These are phyloP conservation scores for Corythornis vintsioides DNA, from an alignment of 2,113 vertebrate genomes.

Conservation along the genomic window DNA sequence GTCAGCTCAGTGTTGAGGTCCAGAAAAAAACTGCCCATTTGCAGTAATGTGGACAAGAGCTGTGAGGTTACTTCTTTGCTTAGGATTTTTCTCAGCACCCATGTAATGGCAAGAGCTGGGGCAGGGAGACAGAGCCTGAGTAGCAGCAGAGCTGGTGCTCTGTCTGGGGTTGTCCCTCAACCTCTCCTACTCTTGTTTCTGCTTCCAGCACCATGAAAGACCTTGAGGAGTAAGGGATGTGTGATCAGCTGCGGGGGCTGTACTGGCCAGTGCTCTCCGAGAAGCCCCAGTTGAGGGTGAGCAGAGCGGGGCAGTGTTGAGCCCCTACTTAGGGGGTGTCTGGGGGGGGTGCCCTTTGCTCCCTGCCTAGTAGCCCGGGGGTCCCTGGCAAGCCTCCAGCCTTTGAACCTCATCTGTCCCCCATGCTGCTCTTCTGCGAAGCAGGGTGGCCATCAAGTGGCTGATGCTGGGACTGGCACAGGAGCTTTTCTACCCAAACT, in stretches of 20 bases:
- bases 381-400: not conserved
- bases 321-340: fast-evolving
- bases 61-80: not conserved
- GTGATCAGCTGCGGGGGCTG: not conserved
- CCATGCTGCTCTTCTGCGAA: not conserved
- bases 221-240: not conserved
- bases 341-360: not conserved
- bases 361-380: not conserved
- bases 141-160: no score
- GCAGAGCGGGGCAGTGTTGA: not conserved
- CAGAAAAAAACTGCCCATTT: fast-evolving
- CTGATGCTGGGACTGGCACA: not conserved
- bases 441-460: slow-evolving; percentile 41
- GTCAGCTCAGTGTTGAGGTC: not conserved
- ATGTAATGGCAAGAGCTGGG: fast-evolving
- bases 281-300: not conserved
- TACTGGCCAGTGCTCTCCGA: not conserved
- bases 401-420: fast-evolving
- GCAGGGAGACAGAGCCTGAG: not conserved
- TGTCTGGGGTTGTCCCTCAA: fast-evolving
- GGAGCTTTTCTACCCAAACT: not conserved
- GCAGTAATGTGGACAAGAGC: not conserved
- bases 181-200: fast-evolving
- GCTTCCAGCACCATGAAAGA: not conserved
- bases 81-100: not conserved